Evolutionary conservation across 1,140 invertebrate species (phyloP).

Genomic region (Megalonaias nervosa): DNA sequence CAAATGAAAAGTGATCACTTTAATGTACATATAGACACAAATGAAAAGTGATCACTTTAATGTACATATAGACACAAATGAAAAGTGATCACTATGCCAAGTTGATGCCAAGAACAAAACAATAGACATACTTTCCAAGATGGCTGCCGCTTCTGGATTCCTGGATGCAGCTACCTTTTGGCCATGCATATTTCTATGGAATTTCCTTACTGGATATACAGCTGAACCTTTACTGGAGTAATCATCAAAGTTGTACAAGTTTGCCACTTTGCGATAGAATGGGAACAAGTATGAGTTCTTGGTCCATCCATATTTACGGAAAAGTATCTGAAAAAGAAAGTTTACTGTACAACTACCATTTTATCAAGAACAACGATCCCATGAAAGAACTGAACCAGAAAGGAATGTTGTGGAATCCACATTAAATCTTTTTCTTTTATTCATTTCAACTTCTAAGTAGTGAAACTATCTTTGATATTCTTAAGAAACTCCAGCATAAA

Average conservation of each 20-base stretch:
- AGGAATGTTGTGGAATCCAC: no score
- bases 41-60: no score
- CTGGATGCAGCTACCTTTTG: slow-evolving; percentile 1
- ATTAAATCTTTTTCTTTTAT: no score
- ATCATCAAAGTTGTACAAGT: slow-evolving; percentile 66
- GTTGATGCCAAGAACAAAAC: neutral
- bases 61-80: neutral
- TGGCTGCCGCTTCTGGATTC: slow-evolving; percentile 28
- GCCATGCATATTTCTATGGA: slow-evolving; percentile 59
- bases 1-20: no score
- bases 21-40: no score
- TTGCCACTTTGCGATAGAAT: slow-evolving; percentile 57
- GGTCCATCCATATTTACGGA: slow-evolving; percentile 67
- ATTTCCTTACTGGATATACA: slow-evolving; percentile 63
- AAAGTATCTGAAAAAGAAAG: slow-evolving; percentile 56
- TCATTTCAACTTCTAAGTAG: no score
- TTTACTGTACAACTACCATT: no score
- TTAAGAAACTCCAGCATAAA: no score
- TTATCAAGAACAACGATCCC: no score
- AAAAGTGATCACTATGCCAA: neutral
- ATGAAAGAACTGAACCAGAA: no score
- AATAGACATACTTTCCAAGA: slow-evolving; percentile 47
- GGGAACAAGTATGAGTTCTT: slow-evolving; percentile 60
- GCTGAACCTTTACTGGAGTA: slow-evolving; percentile 68
- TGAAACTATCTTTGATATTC: no score